Conservation (phyloP, 1,140 invertebrate species). For the Ephestia elutella region DNA sequence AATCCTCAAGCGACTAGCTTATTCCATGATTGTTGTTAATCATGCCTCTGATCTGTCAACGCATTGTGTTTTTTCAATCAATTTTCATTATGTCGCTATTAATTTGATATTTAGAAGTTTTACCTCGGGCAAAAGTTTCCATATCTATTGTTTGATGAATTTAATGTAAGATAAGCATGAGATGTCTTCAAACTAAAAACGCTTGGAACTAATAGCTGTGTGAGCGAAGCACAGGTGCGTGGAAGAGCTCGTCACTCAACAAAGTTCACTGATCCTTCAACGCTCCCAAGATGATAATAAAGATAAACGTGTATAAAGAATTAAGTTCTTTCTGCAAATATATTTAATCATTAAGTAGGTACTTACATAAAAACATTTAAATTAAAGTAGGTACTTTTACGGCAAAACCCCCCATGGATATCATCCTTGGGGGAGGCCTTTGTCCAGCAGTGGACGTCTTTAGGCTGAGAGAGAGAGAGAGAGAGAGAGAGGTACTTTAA, state of each 20-base stretch:
- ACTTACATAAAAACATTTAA: too few species aligned
- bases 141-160: conserved; percentile 8
- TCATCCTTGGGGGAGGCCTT: too few species aligned
- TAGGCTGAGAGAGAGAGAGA: too few species aligned
- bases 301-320: not conserved
- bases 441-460: too few species aligned
- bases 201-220: conserved; percentile 56
- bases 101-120: too few species aligned
- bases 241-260: conserved; percentile 46
- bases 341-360: not conserved
- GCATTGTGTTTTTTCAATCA: too few species aligned
- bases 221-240: conserved; percentile 64
- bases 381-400: too few species aligned
- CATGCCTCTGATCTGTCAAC: too few species aligned
- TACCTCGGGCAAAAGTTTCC: not conserved
- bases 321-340: not conserved
- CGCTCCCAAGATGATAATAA: conserved; percentile 32
- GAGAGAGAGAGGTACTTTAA: too few species aligned
- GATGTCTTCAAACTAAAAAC: conserved; percentile 53
- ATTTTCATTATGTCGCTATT: too few species aligned
- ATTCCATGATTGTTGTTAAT: not conserved
- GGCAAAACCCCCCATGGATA: too few species aligned
- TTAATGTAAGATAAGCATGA: conserved; percentile 37
- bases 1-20: not conserved
- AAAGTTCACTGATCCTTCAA: conserved; percentile 68